Base-by-base conservation (phyloP, 2,888 invertebrate genomes). In the Drosophila incognita region DNA sequence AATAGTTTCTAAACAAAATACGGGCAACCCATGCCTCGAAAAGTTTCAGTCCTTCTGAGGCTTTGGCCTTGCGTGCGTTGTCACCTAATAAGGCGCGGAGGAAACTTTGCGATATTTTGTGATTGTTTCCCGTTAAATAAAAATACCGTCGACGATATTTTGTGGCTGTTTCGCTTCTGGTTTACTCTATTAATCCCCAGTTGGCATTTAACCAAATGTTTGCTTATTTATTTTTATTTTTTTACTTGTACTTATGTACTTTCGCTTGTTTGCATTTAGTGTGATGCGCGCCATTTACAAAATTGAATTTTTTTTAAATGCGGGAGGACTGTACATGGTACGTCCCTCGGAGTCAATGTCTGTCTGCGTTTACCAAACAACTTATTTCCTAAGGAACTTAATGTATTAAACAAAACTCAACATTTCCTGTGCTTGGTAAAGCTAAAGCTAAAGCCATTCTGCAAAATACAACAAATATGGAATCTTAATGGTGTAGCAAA, bases 41-140 rank as follows among this genome's bases (percentile, higher is more conserved):
- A 76, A 76, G 60, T 66, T 76, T 49, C 15, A 29, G 49, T 27
- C 51, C 58, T 58, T 57, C 51, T 21, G 42, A 52, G 24, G 51
- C 46, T n/a, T 53, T 58, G 49, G 54, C 4, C 35, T 38, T 53
- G 64, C 59, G 29, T 62, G 62, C 69, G 78, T 82, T 81, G 69
- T 72, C 80, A 82, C 80, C 70, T 72, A 77, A 82, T 79, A 72
- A 68, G 74, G 58, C 52, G 11, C 8, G 31, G 29, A 24, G 31
- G 40, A 70, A 82, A 82, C 62, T 83, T 82, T 81, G 69, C 70
- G 67, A 79, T 76, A 79, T 79, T 81, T 83, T 79, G 81, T 79
- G 82, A 82, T 82, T 82, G 82, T 83, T 82, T 82, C 76, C 79
- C 81, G 83, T 81, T 81, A 82, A 81, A 82, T 79, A 79, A 81